Base-by-base conservation (phyloP, 2,888 invertebrate species). In the Polymixis lichenea region DNA sequence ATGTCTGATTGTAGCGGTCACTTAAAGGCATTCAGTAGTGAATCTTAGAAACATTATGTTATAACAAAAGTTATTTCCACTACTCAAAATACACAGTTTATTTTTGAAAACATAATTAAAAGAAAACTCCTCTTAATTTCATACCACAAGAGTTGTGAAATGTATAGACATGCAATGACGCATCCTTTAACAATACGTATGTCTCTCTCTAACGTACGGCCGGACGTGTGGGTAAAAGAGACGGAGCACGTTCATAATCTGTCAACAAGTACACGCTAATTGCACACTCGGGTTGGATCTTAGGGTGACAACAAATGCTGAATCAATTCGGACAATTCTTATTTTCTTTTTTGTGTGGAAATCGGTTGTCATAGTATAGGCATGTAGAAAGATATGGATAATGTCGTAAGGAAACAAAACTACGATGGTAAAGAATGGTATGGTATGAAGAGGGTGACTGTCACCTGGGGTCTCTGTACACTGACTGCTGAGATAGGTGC, bases 261-360 rank as follows among this genome's bases (percentile, higher is more conserved):
- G 93, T 92, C 91, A 93, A 94, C 93, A 93, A 93, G 93, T 91
- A 90, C 86, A 89, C 92, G 90, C 92, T 94, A 94, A 94, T 94
- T 94, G 94, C 92, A 91, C 90, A 90, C 93, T 92, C 90, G 89
- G 87, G 84, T 90, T 87, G 88, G 83, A 85, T 77, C 22, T 72
- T 90, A 71, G 81, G 79, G 85, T 87, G 84, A 32, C 81, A 53
- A 87, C 75, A 38, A 66, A 2, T 56, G 60, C 9, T 25, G 51
- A 43, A 81, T 72, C 32, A 55, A 62, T 61, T 8, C 0, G 32
- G n/a, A 71, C 17, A 11, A 11, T 49, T 58, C 3, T n/a, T 46
- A 2, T 56, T 13, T 32, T 15, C 0, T 15, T 19, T 46, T 56
- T 62, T 3, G 6, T 2, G 0, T 51, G 13, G 0, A 17, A 32